Evolutionary conservation across 2,797 vertebrate genomes (phyloP).

Genomic region (Salmo trutta): DNA sequence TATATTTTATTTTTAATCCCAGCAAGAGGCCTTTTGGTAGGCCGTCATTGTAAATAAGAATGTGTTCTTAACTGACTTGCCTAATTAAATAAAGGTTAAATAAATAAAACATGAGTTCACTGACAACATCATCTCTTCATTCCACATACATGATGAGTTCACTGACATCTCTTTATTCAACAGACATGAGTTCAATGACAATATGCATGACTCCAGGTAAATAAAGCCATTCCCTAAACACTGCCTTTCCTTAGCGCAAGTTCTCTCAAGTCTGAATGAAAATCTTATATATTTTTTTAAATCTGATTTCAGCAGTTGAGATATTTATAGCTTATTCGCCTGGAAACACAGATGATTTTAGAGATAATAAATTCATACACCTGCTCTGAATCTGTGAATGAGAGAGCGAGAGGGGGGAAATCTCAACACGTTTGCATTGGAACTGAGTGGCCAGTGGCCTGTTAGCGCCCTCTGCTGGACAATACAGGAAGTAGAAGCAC

Average conservation of each 20-base stretch:
- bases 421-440: background rate
- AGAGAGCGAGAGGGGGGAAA: background rate
- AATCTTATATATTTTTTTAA: too few species aligned
- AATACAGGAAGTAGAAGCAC: constrained; percentile 1
- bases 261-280: constrained; percentile 8
- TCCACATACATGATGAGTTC: constrained; percentile 2
- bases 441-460: background rate
- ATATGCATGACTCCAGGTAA: background rate
- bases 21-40: too few species aligned
- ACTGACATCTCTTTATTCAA: background rate
- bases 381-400: background rate
- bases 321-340: background rate
- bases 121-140: background rate
- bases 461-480: constrained; percentile 42
- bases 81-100: too few species aligned
- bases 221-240: background rate
- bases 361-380: too few species aligned
- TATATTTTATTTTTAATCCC: too few species aligned
- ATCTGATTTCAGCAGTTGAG: background rate
- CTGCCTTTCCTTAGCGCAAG: constrained; percentile 6
- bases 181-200: too few species aligned
- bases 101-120: too few species aligned
- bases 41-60: too few species aligned
- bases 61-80: too few species aligned
- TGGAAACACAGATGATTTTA: background rate